phyloP scores from a whole-genome alignment of 2,888 invertebrate species.

The Drosophila anomalata region DNA sequence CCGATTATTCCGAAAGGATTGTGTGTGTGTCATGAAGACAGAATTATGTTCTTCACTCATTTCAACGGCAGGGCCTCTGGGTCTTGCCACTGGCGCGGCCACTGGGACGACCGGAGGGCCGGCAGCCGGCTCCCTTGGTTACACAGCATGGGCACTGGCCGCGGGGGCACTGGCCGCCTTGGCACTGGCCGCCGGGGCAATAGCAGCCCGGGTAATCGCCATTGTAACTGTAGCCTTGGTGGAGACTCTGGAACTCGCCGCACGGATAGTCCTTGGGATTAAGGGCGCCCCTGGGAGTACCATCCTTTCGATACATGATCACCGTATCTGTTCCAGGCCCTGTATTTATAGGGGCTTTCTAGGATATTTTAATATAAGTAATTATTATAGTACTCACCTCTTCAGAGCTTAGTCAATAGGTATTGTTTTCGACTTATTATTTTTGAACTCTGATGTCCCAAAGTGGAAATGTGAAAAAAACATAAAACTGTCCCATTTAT shows the following conservation, averaged over 20 bases:
- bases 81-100: neutral
- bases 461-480: conserved; percentile 8
- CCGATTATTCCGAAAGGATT: neutral
- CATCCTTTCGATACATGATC: neutral
- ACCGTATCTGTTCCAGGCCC: neutral
- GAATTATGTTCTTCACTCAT: neutral
- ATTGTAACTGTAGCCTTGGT: neutral
- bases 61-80: neutral
- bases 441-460: neutral
- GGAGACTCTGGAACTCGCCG: neutral
- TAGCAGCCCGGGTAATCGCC: too few species aligned
- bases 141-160: neutral
- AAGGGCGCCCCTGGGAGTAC: neutral
- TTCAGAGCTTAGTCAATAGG: neutral
- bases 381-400: neutral
- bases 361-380: neutral
- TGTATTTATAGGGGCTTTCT: neutral
- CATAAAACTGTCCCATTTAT: conserved; percentile 7
- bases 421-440: neutral
- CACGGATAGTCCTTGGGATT: neutral
- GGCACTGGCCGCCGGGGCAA: neutral
- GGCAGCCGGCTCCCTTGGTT: conserved; percentile 1
- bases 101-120: neutral
- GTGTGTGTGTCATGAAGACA: neutral
- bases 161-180: neutral